A percentile compares a stretch with the other conserved stretches of the same genome.
Evolutionary conservation across 1,140 invertebrate genomes (phyloP).

Genomic region (Dinoponera quadriceps): DNA sequence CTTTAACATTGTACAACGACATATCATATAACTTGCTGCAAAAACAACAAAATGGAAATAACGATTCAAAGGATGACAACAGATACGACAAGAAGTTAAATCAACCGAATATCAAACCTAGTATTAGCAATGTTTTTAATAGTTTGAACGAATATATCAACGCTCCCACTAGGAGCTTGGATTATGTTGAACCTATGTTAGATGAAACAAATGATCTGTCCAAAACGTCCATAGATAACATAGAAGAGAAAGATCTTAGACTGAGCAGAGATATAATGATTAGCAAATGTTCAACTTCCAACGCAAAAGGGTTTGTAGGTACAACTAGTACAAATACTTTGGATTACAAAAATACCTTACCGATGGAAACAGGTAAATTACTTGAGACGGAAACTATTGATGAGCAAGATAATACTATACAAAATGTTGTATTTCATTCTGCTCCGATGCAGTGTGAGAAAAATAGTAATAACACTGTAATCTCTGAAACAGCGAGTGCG

Average conservation of each 20-base stretch:
- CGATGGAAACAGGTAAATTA: background rate
- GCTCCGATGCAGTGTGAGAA: constrained; percentile 8
- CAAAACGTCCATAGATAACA: background rate
- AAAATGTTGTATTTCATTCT: constrained; percentile 2
- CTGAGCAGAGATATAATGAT: background rate
- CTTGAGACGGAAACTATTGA: background rate
- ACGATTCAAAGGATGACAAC: constrained; percentile 75
- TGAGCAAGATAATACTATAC: constrained; percentile 24
- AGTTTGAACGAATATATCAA: constrained; percentile 89
- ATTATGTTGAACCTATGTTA: constrained; percentile 64
- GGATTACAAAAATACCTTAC: constrained; percentile 14
- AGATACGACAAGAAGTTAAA: constrained; percentile 83
- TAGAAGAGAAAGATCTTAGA: constrained; percentile 10
- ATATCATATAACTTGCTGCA: constrained; percentile 77
- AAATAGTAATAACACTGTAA: background rate
- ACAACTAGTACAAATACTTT: background rate
- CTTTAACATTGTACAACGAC: constrained; percentile 76
- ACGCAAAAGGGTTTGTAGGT: background rate
- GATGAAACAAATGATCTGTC: constrained; percentile 35
- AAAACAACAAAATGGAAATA: constrained; percentile 78
- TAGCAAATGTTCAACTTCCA: background rate
- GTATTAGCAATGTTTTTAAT: constrained; percentile 88
- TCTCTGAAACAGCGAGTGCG: background rate
- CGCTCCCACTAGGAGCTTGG: constrained; percentile 78
- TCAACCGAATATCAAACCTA: constrained; percentile 84